Base-by-base conservation (phyloP, 1,140 invertebrate species). In the Drosophila varians region DNA sequence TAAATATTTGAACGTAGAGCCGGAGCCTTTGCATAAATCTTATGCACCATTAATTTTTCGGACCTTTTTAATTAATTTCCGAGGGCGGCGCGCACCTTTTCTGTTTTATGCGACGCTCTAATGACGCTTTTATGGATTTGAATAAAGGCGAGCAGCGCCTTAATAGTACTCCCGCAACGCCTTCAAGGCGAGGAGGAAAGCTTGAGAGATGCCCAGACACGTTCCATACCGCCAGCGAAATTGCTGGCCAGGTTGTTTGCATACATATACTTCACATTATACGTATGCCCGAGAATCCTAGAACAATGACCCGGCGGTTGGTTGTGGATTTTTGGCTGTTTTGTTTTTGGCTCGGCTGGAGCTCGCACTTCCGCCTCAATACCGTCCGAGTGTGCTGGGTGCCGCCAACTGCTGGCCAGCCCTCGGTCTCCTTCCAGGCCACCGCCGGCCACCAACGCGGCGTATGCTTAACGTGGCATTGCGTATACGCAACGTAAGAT, bases 1-100 rank as follows among this genome's bases (percentile, higher is more conserved):
- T 25, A 34, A 66, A 66, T 34, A 66, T 43, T 51, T 14, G 5
- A 38, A 18, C 43, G n/a, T 28, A 11, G 9, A 28, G 23, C 46
- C 8, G 16, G 34, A 8, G 16, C 58, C 54, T 76, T 55, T 76
- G 60, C 66, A 77, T 80, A 77, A 80, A 66, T 82, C 77, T 76
- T 66, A 51, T 26, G 14, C 55, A 48, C 68, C 55, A 77, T 80
- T 80, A 68, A 82, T 76, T 82, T 76, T 77, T 55, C 49, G 71
- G 18, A 43, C 62, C 62, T 47, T 78, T 80, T 77, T 80, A 80
- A 80, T 80, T 82, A 82, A 73, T 82, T 82, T 76, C 40, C 23
- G 42, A 38, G 42, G 43, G 40, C 23, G 49, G 42, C 48, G 40
- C 23, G 49, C 49, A 71, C 57, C 76, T 79, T 70, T 74, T 74